phyloP scores from a whole-genome alignment of 53 echinoderm and acorn worm species.

The Crossaster papposus region DNA sequence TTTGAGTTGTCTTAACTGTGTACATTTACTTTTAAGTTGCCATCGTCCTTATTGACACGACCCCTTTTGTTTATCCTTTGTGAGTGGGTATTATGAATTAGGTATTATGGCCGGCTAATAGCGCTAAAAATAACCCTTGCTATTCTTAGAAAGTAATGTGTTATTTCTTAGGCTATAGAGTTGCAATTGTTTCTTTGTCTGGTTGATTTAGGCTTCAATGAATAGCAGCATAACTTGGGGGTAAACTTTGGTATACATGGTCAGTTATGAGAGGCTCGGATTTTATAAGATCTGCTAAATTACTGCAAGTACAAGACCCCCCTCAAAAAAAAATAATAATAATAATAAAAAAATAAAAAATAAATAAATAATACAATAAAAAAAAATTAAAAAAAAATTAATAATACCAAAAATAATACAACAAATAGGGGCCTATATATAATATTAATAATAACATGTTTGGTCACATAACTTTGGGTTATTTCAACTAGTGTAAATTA shows the following conservation, averaged over 20 bases:
- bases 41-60: background rate
- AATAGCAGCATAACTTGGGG: background rate
- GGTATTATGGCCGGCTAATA: background rate
- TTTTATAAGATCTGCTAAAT: too few species aligned
- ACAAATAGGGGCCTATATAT: too few species aligned
- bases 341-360: too few species aligned
- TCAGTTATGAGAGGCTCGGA: background rate
- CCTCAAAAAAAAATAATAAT: too few species aligned
- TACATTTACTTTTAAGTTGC: background rate
- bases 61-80: constrained; percentile 2
- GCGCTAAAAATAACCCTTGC: constrained; percentile 1
- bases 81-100: background rate
- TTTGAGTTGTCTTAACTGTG: background rate
- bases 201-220: background rate
- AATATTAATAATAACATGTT: too few species aligned
- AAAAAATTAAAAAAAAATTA: too few species aligned
- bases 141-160: background rate
- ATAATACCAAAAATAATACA: too few species aligned
- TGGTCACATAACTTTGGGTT: too few species aligned
- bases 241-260: background rate
- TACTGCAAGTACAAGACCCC: too few species aligned
- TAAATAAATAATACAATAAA: too few species aligned
- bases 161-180: background rate
- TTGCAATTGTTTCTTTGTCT: background rate
- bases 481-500: too few species aligned